A percentile compares a stretch with the other conserved stretches of the same genome.
Conservation (phyloP, 2,113 vertebrate genomes). For the Datnioides undecimradiatus region DNA sequence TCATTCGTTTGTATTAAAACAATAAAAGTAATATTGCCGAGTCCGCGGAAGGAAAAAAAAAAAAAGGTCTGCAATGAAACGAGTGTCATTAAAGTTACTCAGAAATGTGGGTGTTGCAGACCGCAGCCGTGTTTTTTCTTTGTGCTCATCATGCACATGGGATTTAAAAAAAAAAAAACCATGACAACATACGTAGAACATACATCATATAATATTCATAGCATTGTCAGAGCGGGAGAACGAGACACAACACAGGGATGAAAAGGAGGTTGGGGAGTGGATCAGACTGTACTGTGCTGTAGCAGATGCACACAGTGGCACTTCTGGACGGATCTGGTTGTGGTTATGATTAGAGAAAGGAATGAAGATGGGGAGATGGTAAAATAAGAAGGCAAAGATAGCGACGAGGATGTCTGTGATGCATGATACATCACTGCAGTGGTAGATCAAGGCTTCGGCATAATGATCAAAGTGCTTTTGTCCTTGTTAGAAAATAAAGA, state of each 20-base stretch:
- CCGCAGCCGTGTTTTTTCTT: neutral
- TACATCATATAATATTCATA: neutral
- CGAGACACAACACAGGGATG: neutral
- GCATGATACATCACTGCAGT: constrained; percentile 51
- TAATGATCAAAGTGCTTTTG: constrained; percentile 74
- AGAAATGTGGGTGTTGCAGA: neutral
- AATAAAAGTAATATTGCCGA: neutral
- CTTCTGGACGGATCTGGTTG: neutral
- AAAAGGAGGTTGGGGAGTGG: too few relatives aligned
- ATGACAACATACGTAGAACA: neutral
- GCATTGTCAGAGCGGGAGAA: neutral
- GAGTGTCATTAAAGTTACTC: neutral
- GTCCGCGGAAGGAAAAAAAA: neutral
- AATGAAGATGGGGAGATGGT: neutral
- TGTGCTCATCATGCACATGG: neutral
- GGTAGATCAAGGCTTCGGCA: constrained; percentile 63
- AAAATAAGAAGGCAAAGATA: constrained; percentile 26
- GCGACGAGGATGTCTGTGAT: constrained; percentile 13
- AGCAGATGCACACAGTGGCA: neutral
- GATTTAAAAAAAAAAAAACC: constrained; percentile 7
- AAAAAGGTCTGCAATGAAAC: neutral
- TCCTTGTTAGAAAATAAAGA: constrained; percentile 64
- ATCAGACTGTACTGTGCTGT: neutral
- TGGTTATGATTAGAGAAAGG: constrained; percentile 28
- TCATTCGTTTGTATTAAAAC: neutral